Percentiles rank a stretch among this genome's conserved stretches.
Conservation (phyloP, 2,113 vertebrate species). For the Poeciliopsis occidentalis region DNA sequence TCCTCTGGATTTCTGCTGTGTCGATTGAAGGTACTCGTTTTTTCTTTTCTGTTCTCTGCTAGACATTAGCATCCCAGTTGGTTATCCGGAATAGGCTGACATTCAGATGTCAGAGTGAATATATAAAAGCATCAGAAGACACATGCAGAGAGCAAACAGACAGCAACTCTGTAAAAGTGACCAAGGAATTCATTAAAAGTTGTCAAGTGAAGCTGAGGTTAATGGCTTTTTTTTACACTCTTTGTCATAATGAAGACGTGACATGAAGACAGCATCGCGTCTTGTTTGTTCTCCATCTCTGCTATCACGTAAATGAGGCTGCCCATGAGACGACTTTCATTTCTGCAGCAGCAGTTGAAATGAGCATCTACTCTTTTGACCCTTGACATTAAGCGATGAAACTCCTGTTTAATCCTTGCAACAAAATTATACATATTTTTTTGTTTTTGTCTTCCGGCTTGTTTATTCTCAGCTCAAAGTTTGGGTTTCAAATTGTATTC, state of each 20-base stretch:
- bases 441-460: not conserved
- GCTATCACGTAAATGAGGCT: not conserved
- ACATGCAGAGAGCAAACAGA: conserved; percentile 3
- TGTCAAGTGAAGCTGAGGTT: not conserved
- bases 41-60: conserved; percentile 11
- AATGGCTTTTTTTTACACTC: conserved; percentile 2
- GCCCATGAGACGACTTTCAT: not conserved
- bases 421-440: not conserved
- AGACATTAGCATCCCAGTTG: conserved; percentile 29
- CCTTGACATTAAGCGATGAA: not conserved
- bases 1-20: not conserved
- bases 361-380: conserved; percentile 7
- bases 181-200: conserved; percentile 27
- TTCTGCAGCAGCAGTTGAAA: not conserved
- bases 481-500: not conserved
- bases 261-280: not conserved
- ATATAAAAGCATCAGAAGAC: conserved; percentile 32
- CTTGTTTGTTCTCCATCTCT: not conserved
- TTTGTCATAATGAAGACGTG: not conserved
- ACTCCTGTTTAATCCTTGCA: not conserved
- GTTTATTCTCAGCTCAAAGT: not conserved
- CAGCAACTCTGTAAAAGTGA: conserved; percentile 6
- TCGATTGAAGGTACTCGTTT: conserved; percentile 38
- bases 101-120: conserved; percentile 48
- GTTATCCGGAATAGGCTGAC: conserved; percentile 37